Conservation (phyloP, 2,113 vertebrate species). For the Acinonyx jubatus region DNA sequence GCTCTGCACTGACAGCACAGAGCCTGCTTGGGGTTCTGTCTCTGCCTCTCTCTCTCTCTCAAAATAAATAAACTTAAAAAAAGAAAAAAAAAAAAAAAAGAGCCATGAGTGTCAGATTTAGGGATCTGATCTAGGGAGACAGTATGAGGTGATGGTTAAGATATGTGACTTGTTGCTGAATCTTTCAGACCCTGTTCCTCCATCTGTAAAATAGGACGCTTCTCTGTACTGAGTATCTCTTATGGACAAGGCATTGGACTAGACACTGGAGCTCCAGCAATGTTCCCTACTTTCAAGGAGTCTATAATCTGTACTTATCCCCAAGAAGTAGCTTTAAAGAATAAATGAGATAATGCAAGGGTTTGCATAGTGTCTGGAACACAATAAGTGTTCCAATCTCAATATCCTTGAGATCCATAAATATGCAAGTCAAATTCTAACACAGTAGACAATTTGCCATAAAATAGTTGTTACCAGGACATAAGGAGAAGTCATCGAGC, state of each 20-base stretch:
- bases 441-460: neutral
- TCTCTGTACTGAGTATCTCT: neutral
- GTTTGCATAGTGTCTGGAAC: neutral
- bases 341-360: conserved; percentile 5
- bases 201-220: neutral
- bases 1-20: too few species aligned
- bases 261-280: neutral
- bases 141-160: neutral
- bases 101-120: neutral
- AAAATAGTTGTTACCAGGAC: neutral
- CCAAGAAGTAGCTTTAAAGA: neutral
- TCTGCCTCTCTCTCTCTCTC: too few species aligned
- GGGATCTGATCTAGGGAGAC: neutral
- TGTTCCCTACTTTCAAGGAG: neutral
- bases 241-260: neutral
- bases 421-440: neutral
- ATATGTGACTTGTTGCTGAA: neutral
- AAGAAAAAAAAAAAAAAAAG: too few species aligned
- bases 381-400: neutral
- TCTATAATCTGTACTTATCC: too few species aligned
- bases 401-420: neutral
- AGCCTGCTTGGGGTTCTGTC: too few species aligned
- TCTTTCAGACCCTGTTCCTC: neutral
- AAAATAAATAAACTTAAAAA: too few species aligned
- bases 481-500: neutral